Evolutionary conservation across 2,113 vertebrate species (phyloP).

Genomic region (Perognathus longimembris): DNA sequence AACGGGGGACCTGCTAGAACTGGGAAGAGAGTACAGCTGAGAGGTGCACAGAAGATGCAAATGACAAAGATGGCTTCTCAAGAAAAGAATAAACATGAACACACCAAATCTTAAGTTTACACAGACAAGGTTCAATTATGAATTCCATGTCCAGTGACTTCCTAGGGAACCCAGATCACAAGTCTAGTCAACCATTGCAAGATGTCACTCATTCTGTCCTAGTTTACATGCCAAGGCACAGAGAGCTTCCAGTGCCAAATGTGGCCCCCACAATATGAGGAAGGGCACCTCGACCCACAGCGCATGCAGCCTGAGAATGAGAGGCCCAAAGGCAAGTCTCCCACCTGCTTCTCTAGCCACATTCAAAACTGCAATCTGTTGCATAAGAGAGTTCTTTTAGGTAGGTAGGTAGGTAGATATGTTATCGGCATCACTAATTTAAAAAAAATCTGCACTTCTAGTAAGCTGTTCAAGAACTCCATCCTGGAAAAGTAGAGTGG

Average conservation of each 20-base stretch:
- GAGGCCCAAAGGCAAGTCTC: conserved; percentile 38
- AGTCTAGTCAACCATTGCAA: neutral
- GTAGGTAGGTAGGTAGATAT: conserved; percentile 43
- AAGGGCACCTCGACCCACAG: conserved; percentile 1
- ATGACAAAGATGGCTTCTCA: neutral
- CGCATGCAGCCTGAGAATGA: conserved; percentile 24
- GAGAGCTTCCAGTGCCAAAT: neutral
- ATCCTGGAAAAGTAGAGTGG: conserved; percentile 15
- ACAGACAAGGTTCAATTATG: neutral
- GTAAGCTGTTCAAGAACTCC: conserved; percentile 42
- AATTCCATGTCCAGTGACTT: neutral
- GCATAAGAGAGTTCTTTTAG: conserved; percentile 45
- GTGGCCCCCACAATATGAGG: neutral
- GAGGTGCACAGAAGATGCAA: neutral
- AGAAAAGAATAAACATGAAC: neutral
- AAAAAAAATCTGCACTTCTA: conserved; percentile 60
- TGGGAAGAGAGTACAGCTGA: neutral
- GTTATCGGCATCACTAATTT: conserved; percentile 56
- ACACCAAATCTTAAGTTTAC: neutral
- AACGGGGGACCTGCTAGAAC: neutral
- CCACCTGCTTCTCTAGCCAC: conserved; percentile 24
- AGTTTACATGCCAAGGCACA: neutral
- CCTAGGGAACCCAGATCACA: neutral
- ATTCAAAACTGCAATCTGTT: conserved; percentile 42
- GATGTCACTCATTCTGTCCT: conserved; percentile 1